Percentiles rank a stretch among this genome's conserved stretches.
Conservation (phyloP, 1,140 invertebrate species). For the Hestina assimilis region DNA sequence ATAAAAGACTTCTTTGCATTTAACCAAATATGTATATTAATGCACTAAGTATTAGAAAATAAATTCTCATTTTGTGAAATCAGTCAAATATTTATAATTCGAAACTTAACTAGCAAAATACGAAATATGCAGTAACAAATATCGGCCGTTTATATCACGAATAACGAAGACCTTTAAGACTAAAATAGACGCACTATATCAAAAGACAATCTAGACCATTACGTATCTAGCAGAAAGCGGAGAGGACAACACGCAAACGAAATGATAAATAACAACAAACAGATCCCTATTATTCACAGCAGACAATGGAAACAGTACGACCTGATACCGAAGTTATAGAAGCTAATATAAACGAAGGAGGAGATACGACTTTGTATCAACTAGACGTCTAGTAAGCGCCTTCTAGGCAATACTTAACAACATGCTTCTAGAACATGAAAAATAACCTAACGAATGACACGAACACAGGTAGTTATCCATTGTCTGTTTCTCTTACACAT, state of each 20-base stretch:
- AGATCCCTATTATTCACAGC: slow-evolving; percentile 15
- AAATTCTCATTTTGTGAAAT: too few relatives aligned
- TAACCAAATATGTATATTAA: too few relatives aligned
- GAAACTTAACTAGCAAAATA: too few relatives aligned
- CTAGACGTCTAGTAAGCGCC: slow-evolving; percentile 30
- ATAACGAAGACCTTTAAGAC: slow-evolving; percentile 29
- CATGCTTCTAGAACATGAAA: slow-evolving; percentile 46
- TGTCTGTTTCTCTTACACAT: slow-evolving; percentile 31
- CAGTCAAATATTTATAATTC: too few relatives aligned
- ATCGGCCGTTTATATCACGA: background rate
- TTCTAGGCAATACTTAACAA: slow-evolving; percentile 35
- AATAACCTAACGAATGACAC: slow-evolving; percentile 41
- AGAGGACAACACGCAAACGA: slow-evolving; percentile 33
- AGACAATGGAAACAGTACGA: slow-evolving; percentile 11
- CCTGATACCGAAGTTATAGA: slow-evolving; percentile 9
- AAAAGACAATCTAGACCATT: slow-evolving; percentile 41
- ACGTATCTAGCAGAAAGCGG: slow-evolving; percentile 36
- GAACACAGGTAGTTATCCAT: slow-evolving; percentile 40
- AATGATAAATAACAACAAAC: slow-evolving; percentile 37
- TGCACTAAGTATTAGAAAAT: too few relatives aligned
- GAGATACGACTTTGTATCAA: background rate
- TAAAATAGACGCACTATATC: slow-evolving; percentile 39
- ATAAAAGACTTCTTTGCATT: too few relatives aligned
- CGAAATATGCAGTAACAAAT: background rate
- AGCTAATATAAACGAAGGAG: background rate